These are phyloP conservation scores for Danaus plexippus DNA, from an alignment of 1,140 invertebrate genomes.

Conservation along the genomic window DNA sequence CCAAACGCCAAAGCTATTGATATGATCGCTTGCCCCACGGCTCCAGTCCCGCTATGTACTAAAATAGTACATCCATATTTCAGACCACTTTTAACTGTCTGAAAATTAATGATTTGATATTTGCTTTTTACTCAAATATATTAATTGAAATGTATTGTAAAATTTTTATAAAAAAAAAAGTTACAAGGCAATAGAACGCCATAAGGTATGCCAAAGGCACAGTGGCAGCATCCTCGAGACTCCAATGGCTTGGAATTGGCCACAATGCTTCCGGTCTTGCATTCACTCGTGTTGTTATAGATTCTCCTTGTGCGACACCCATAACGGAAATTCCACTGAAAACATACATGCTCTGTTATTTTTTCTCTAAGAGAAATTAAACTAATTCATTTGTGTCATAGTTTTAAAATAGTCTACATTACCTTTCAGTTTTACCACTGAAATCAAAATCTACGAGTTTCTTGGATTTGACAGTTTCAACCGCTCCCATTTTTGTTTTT, in stretches of 20 bases:
- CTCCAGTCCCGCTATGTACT: conserved; percentile 83
- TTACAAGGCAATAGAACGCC: conserved; percentile 71
- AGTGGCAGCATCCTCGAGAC: conserved; percentile 82
- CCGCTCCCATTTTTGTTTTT: conserved; percentile 13
- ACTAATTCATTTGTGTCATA: background rate
- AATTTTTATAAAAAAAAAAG: background rate
- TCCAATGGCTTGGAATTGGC: conserved; percentile 81
- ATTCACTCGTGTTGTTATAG: conserved; percentile 5
- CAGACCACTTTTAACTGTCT: conserved; percentile 10
- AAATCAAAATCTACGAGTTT: conserved; percentile 28
- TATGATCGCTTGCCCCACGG: conserved; percentile 83
- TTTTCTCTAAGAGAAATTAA: too few species aligned
- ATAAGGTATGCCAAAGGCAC: conserved; percentile 72
- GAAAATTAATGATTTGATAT: conserved; percentile 2
- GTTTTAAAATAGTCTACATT: conserved; percentile 1
- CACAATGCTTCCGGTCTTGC: conserved; percentile 68
- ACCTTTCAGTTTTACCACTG: conserved; percentile 32
- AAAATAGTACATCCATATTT: conserved; percentile 72
- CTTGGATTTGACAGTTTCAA: conserved; percentile 5
- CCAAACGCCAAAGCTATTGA: conserved; percentile 74
- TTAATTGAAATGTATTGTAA: too few species aligned
- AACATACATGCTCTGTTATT: background rate
- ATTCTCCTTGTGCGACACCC: conserved; percentile 20
- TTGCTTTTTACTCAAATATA: too few species aligned
- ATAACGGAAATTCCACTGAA: conserved; percentile 29